Percentiles rank a stretch among this genome's conserved stretches.
Evolutionary conservation across 2,113 vertebrate genomes (phyloP).

Genomic region (Coturnix japonica): DNA sequence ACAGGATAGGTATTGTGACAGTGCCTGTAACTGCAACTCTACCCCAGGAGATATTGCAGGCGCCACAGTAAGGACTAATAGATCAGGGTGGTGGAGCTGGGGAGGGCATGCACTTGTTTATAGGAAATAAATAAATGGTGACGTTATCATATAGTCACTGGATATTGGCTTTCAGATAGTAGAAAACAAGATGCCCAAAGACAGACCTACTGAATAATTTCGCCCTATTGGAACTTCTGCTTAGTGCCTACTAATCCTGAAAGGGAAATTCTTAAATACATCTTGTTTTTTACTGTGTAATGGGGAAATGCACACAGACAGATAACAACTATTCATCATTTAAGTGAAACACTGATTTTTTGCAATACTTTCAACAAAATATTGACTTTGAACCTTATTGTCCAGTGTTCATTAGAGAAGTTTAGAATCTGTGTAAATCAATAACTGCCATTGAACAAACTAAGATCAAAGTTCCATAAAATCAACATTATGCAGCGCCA

Average conservation of each 20-base stretch:
- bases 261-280: conserved; percentile 1
- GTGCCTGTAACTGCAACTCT: background rate
- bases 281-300: conserved; percentile 24
- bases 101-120: background rate
- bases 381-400: conserved; percentile 67
- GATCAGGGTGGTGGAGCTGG: background rate
- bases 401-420: conserved; percentile 59
- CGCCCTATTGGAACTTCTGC: background rate
- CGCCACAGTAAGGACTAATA: conserved; percentile 36
- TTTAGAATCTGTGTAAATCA: conserved; percentile 67
- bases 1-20: background rate
- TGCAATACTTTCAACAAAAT: conserved; percentile 35
- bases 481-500: conserved; percentile 73
- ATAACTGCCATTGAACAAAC: conserved; percentile 54
- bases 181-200: conserved; percentile 33
- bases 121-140: conserved; percentile 4
- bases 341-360: conserved; percentile 49
- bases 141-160: conserved; percentile 11
- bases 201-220: background rate
- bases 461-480: conserved; percentile 72
- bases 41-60: background rate
- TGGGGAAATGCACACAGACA: conserved; percentile 37
- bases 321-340: conserved; percentile 42
- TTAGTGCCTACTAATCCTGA: conserved; percentile 18
- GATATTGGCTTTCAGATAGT: conserved; percentile 17